A percentile compares a stretch with the other conserved stretches of the same genome.
Evolutionary conservation across 2,113 vertebrate genomes (phyloP).

Genomic region (Arvicanthis niloticus): DNA sequence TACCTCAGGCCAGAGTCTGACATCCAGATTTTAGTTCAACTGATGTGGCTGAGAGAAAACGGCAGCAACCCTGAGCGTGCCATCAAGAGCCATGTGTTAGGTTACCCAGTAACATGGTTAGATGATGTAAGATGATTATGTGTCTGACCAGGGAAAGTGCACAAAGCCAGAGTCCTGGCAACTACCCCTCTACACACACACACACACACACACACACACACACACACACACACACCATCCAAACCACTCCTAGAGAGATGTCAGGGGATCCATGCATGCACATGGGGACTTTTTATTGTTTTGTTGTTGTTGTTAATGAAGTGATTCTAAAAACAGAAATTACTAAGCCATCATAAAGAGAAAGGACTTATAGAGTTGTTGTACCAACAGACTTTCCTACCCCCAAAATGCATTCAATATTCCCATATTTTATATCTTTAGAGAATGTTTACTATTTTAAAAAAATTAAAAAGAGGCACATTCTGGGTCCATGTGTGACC

Average conservation of each 20-base stretch:
- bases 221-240: background rate
- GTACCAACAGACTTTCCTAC: constrained; percentile 1
- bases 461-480: background rate
- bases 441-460: background rate
- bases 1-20: background rate
- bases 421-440: background rate
- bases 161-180: background rate
- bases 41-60: background rate
- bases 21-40: constrained; percentile 45
- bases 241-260: constrained; percentile 26
- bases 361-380: background rate
- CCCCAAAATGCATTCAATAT: background rate
- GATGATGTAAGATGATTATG: background rate
- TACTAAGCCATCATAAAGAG: constrained; percentile 42
- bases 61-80: background rate
- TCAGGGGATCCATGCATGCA: constrained; percentile 31
- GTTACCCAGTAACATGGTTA: background rate
- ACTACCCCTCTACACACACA: background rate
- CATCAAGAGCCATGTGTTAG: background rate
- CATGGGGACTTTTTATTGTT: constrained; percentile 68
- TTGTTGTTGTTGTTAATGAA: constrained; percentile 66
- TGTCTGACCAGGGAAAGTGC: background rate
- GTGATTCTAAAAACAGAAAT: constrained; percentile 68
- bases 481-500: background rate
- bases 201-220: background rate